A percentile compares a stretch with the other conserved stretches of the same genome.
Evolutionary conservation across 2,797 vertebrate genomes (phyloP).

Genomic region (Hydrophis major): DNA sequence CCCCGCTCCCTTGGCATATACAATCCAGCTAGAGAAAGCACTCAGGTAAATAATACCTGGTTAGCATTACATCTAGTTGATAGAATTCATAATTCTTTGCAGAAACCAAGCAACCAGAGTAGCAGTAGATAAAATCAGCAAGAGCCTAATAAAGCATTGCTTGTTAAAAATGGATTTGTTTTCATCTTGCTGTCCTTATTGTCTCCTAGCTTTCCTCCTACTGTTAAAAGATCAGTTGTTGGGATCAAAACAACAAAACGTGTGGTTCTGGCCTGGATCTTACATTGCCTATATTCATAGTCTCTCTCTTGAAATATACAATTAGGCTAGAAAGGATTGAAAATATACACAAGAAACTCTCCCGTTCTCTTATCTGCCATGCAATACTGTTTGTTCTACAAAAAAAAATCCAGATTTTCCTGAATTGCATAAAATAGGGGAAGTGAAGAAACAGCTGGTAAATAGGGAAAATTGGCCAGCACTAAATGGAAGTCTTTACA

Average conservation of each 20-base stretch:
- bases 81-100: neutral
- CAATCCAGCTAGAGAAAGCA: neutral
- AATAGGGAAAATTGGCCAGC: neutral
- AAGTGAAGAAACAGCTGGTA: neutral
- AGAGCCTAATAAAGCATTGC: neutral
- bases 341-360: neutral
- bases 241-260: neutral
- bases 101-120: neutral
- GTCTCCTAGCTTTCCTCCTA: neutral
- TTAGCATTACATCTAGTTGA: neutral
- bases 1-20: neutral
- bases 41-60: neutral
- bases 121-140: neutral
- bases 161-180: neutral
- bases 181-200: neutral
- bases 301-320: neutral
- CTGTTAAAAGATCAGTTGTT: no score
- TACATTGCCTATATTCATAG: neutral
- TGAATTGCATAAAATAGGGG: neutral
- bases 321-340: neutral
- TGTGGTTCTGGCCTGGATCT: neutral
- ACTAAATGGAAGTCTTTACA: neutral
- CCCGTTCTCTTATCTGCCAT: neutral
- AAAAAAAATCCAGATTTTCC: neutral
- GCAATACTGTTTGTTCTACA: neutral